phyloP scores from a whole-genome alignment of 2,113 vertebrate species.

The Dinomys branickii region DNA sequence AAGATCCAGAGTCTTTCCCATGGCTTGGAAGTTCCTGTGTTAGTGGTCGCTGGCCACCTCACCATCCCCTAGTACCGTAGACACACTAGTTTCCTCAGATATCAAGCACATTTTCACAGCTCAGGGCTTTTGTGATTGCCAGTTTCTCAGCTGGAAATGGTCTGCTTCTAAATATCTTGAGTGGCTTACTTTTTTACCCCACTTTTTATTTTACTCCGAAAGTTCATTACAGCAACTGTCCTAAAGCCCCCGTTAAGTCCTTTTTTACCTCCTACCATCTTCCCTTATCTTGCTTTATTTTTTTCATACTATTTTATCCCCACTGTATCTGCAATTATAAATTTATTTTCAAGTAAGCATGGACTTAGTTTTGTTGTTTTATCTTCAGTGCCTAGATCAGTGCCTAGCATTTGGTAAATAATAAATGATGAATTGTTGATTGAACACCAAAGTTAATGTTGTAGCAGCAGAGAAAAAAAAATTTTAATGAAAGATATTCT shows the following conservation, averaged over 20 bases:
- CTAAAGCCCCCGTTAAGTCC: not conserved
- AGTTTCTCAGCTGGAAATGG: not conserved
- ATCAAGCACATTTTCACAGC: not conserved
- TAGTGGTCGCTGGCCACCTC: not conserved
- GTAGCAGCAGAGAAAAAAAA: not conserved
- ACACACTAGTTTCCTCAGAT: not conserved
- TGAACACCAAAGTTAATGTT: slow-evolving; percentile 21
- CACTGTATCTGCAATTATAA: not conserved
- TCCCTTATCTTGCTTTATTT: slow-evolving; percentile 35
- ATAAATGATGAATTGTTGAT: slow-evolving; percentile 41
- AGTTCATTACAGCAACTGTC: not conserved
- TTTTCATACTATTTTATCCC: not conserved
- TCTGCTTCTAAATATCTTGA: not conserved
- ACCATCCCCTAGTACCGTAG: not conserved
- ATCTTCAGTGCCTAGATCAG: not conserved
- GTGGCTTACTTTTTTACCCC: not conserved
- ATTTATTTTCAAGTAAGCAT: not conserved
- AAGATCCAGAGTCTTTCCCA: not conserved
- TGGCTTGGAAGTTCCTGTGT: not conserved
- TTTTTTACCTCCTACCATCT: not conserved
- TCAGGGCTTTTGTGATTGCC: not conserved
- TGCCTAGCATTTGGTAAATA: not conserved
- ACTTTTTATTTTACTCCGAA: not conserved
- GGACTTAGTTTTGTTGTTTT: slow-evolving; percentile 28
- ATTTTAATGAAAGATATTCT: slow-evolving; percentile 1